These are phyloP conservation scores for Alsophila aescularia DNA, from an alignment of 2,888 invertebrate species.

Conservation along the genomic window DNA sequence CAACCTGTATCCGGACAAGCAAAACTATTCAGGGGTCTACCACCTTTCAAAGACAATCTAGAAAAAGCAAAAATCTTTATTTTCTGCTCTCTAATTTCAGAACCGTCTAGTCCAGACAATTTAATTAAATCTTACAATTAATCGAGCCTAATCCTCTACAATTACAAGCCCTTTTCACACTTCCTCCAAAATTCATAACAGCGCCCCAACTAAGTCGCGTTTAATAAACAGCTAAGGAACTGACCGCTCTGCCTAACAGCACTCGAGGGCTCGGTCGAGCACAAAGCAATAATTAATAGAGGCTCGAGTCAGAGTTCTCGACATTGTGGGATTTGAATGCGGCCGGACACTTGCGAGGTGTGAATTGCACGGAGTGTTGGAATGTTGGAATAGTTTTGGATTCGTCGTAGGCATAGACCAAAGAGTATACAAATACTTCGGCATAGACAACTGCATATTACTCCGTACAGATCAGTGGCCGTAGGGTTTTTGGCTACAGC, in stretches of 20 bases:
- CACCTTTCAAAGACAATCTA: too few species aligned
- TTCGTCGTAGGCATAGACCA: not conserved
- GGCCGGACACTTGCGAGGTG: constrained; percentile 65
- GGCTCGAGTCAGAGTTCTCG: constrained; percentile 72
- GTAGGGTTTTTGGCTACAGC: too few species aligned
- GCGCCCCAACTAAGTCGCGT: constrained; percentile 63
- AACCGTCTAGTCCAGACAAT: not conserved
- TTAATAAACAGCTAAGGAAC: constrained; percentile 82
- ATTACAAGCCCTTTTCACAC: constrained; percentile 34
- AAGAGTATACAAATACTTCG: too few species aligned
- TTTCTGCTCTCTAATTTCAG: too few species aligned
- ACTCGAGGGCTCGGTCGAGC: constrained; percentile 69
- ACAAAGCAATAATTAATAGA: constrained; percentile 84
- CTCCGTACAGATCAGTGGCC: too few species aligned
- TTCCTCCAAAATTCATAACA: constrained; percentile 42
- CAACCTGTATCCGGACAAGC: too few species aligned
- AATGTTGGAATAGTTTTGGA: constrained; percentile 56
- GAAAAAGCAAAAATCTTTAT: too few species aligned
- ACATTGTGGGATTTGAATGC: constrained; percentile 31
- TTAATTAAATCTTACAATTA: not conserved
- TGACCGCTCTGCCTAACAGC: constrained; percentile 79
- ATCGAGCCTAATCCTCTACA: constrained; percentile 8
- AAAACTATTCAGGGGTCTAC: too few species aligned
- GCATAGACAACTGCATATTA: too few species aligned
- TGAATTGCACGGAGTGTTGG: constrained; percentile 60